Base-by-base conservation (phyloP, 2,113 vertebrate genomes). In the Tenrec ecaudatus region DNA sequence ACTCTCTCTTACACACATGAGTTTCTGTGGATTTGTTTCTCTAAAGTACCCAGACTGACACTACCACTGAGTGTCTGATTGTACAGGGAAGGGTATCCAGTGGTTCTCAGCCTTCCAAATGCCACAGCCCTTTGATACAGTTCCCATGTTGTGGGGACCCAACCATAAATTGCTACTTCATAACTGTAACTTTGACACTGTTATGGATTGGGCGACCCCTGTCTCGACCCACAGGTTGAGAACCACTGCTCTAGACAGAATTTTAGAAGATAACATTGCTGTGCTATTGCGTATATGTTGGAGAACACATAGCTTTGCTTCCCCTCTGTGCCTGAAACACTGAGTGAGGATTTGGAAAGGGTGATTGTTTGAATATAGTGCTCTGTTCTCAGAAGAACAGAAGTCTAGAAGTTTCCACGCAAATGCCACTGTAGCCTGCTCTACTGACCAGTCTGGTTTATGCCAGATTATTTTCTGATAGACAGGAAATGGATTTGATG, bases 281-380 rank as follows among this genome's bases (percentile, higher is more conserved):
- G 82, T 94, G 60, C 60, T 95, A 75, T 87, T 94, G 86, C 88
- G 86, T 96, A 88, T 85, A 78, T 96, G 47, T 80, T 94, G 91
- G 93, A 92, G 88, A 91, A 88, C 58, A 96, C 96, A 95, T 87
- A 92, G 91, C 91, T 95, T 96, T 96, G 92, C 84, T 95, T 96
- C 91, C 22, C 85, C 86, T 96, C 84, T 96, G 96, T 96, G 95
- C 94, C 91, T 97, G 15, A 66, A 77, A 91, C 92, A 73, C 1
- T 95, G 88, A 93, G 31, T 80, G 94, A 93, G 80, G 47, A 91
- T 89, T 94, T 91, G 69, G 75, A 88, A 77, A 73, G 86, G 90
- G 64, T 27, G 91, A 85, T 94, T 92, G 25, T 77, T 95, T 96
- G 91, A 88, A 94, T 62, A 68, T 69, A 82, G n/a, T 91, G 85